Conservation (phyloP, 2,797 vertebrate genomes). For the Macrochelys suwanniensis region DNA sequence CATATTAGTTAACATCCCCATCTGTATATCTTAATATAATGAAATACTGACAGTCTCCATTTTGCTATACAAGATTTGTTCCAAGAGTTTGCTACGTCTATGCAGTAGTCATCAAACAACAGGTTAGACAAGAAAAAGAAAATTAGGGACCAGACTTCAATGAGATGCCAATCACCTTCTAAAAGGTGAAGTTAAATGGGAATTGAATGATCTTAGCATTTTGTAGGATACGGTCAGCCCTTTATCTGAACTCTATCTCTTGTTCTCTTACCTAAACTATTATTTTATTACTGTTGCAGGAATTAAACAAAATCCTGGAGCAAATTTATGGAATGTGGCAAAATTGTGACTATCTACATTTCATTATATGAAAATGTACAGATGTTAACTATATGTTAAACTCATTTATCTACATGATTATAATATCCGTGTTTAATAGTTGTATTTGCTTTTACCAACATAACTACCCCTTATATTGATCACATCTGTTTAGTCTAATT, state of each 20-base stretch:
- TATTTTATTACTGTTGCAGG: neutral
- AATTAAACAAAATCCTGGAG: neutral
- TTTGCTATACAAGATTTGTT: neutral
- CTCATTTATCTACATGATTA: neutral
- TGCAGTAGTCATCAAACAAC: neutral
- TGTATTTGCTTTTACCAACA: neutral
- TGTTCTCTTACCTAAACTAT: neutral
- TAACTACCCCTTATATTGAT: neutral
- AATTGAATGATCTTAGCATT: neutral
- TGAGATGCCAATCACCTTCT: neutral
- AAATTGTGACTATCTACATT: neutral
- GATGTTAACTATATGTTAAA: conserved; percentile 9
- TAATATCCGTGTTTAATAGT: neutral
- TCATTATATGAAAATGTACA: neutral
- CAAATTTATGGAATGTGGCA: neutral
- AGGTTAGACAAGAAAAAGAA: neutral
- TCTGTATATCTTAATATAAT: neutral
- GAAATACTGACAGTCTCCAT: neutral
- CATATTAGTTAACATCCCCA: neutral
- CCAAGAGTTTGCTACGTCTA: neutral
- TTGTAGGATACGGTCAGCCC: neutral
- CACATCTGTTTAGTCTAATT: neutral
- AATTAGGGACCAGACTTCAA: neutral
- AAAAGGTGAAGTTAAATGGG: neutral
- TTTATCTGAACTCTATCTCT: neutral